phyloP scores from a whole-genome alignment of 2,888 invertebrate genomes.

The Cryptus viduatorius region DNA sequence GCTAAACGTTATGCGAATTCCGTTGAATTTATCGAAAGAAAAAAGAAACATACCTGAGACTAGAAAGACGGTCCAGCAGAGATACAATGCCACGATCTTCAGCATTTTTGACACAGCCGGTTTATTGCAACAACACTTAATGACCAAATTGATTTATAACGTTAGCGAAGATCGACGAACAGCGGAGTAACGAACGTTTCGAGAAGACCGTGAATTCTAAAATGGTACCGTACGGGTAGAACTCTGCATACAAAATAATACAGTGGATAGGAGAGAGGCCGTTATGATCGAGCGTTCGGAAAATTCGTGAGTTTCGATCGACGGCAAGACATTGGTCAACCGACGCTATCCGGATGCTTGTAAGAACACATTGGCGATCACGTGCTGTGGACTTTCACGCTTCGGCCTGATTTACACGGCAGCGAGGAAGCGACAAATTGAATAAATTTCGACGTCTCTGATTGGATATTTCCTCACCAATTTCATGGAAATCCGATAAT shows the following conservation, averaged over 20 bases:
- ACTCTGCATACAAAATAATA: conserved; percentile 12
- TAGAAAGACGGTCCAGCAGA: conserved; percentile 63
- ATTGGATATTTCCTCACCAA: not conserved
- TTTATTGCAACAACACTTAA: conserved; percentile 44
- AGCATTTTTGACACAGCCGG: conserved; percentile 48
- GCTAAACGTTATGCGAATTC: not conserved
- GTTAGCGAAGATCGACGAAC: conserved; percentile 29
- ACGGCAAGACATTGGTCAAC: not conserved
- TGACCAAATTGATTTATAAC: conserved; percentile 9
- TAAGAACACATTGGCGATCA: conserved; percentile 24
- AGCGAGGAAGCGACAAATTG: not conserved
- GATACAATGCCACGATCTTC: conserved; percentile 54
- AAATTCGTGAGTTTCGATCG: not conserved
- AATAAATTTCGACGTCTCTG: not conserved
- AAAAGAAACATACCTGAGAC: conserved; percentile 65
- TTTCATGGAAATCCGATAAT: not conserved
- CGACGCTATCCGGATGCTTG: conserved; percentile 7
- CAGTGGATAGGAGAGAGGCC: conserved; percentile 13
- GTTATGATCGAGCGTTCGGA: conserved; percentile 19
- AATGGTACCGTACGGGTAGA: conserved; percentile 47
- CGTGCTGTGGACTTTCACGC: not conserved
- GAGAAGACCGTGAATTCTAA: conserved; percentile 62
- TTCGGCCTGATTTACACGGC: not conserved
- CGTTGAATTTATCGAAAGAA: not conserved
- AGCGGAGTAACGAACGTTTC: conserved; percentile 54